Conservation (phyloP, 2,797 vertebrate species). For the Cetoscarus ocellatus region DNA sequence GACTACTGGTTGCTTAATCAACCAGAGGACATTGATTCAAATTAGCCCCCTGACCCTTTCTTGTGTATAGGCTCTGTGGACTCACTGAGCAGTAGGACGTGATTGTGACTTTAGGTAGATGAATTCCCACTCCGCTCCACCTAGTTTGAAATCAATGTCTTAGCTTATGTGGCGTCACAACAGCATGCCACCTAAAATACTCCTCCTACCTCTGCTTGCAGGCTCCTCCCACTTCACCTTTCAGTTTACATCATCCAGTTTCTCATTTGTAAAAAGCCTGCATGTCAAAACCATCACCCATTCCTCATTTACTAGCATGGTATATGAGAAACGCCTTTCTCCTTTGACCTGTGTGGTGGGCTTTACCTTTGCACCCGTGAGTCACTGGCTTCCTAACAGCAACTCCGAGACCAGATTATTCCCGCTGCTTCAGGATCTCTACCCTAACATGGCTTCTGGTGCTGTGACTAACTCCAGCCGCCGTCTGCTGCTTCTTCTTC, state of each 20-base stretch:
- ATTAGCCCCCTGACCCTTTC: slow-evolving; percentile 43
- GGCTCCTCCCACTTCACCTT: slow-evolving; percentile 74
- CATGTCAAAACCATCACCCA: slow-evolving; percentile 68
- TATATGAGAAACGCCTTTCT: slow-evolving; percentile 62
- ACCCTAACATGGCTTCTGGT: slow-evolving; percentile 76
- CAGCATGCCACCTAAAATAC: slow-evolving; percentile 72
- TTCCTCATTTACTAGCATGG: slow-evolving; percentile 80
- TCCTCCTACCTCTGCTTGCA: slow-evolving; percentile 87
- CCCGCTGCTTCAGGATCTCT: slow-evolving; percentile 17
- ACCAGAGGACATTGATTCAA: slow-evolving; percentile 75
- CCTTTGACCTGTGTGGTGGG: slow-evolving; percentile 47
- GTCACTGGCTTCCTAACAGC: slow-evolving; percentile 78
- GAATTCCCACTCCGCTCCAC: slow-evolving; percentile 27
- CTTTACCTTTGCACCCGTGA: slow-evolving; percentile 73
- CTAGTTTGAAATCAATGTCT: slow-evolving; percentile 77
- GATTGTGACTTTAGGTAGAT: slow-evolving; percentile 47
- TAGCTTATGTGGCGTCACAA: slow-evolving; percentile 60
- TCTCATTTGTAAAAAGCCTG: slow-evolving; percentile 75
- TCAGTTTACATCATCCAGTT: slow-evolving; percentile 58
- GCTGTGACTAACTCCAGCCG: slow-evolving; percentile 72
- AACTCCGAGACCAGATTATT: slow-evolving; percentile 30
- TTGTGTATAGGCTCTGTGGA: slow-evolving; percentile 51
- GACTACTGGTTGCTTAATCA: slow-evolving; percentile 39
- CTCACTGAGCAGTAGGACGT: slow-evolving; percentile 63
- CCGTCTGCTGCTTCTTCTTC: slow-evolving; percentile 29